Conservation (phyloP, 37 sponge, comb jelly and placozoan species). For the Trichoplax adhaerens region DNA sequence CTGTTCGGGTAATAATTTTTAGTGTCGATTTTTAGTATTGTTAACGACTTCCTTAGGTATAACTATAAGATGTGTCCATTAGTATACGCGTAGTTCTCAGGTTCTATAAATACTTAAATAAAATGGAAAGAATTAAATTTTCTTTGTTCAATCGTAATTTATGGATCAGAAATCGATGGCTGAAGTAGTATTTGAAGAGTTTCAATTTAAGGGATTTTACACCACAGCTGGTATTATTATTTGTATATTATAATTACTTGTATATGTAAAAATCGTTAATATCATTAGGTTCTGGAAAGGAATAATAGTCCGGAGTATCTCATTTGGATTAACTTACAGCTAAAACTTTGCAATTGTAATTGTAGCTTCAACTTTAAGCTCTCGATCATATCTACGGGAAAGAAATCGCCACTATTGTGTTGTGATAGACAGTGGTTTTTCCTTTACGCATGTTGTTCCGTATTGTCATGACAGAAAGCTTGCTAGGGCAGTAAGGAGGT, state of each 20-base stretch:
- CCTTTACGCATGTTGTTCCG: constrained; percentile 92
- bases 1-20: constrained; percentile 14
- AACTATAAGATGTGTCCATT: no score
- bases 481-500: constrained; percentile 16
- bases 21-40: no score
- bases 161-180: constrained; percentile 40
- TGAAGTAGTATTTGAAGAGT: constrained; percentile 90
- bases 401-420: background rate
- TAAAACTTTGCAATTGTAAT: no score
- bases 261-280: no score
- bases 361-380: background rate
- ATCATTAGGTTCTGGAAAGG: no score
- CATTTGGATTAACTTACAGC: no score
- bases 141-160: no score
- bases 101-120: no score
- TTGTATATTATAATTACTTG: no score
- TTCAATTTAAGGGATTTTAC: constrained; percentile 58
- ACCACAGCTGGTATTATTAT: constrained; percentile 3
- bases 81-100: no score
- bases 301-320: constrained; percentile 10
- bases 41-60: no score
- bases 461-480: constrained; percentile 40
- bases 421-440: constrained; percentile 35
- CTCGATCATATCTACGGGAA: background rate
- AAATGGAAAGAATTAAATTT: no score